These are phyloP conservation scores for Athene cunicularia DNA, from an alignment of 2,113 vertebrate species.

Conservation along the genomic window DNA sequence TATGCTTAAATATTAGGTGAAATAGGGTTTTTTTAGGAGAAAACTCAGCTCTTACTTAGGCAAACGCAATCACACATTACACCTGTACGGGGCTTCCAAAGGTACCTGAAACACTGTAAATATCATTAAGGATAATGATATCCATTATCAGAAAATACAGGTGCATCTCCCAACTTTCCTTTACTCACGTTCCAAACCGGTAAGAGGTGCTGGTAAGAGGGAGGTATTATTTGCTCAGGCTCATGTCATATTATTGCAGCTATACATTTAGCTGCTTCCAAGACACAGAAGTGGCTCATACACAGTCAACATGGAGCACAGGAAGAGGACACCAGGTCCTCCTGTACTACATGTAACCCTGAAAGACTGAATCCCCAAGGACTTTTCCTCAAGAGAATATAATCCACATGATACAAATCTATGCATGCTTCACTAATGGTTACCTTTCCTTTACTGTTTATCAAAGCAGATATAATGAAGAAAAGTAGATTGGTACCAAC, in stretches of 20 bases:
- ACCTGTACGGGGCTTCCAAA: neutral
- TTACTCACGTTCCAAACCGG: neutral
- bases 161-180: neutral
- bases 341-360: neutral
- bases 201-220: neutral
- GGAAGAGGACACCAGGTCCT: neutral
- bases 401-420: neutral
- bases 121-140: neutral
- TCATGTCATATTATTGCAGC: neutral
- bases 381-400: neutral
- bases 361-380: neutral
- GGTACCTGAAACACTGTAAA: neutral
- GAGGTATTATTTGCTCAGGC: neutral
- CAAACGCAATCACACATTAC: neutral
- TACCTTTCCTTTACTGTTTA: neutral
- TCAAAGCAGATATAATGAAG: neutral
- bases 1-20: neutral
- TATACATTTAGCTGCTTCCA: neutral
- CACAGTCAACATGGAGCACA: rapidly evolving
- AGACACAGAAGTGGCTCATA: neutral
- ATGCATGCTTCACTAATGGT: neutral
- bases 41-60: neutral
- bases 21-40: neutral
- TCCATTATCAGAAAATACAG: neutral
- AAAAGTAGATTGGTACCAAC: neutral